Evolutionary conservation across 2,797 vertebrate species (phyloP), one percentile per base, ranked within the genome.

Genomic region (Xyrichtys novacula): DNA sequence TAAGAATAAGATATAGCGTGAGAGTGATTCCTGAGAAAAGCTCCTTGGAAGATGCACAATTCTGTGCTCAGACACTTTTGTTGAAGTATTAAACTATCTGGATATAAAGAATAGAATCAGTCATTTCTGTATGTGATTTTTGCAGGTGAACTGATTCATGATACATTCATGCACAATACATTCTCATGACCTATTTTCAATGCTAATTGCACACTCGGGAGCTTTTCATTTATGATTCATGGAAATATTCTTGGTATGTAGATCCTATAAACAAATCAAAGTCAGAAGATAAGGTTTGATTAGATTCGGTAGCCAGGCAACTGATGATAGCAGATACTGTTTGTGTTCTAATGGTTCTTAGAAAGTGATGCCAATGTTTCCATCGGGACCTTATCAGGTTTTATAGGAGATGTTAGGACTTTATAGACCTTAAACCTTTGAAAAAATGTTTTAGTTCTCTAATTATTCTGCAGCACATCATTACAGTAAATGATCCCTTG

Each of bases 261-360:
- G 52, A 46, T 9, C 23, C 63, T 44, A 63, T 81, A 71, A 85
- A 81, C 29, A 28, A 43, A 47, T 71, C 5, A 23, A 46, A 56
- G 23, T 2, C 2, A 10, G 4, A 3, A 63, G 70, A 88, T 83
- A 52, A 61, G 8, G 44, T 65, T 31, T 58, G 65, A 58, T 76
- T 57, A 80, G 52, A 61, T 76, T 38, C 0, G 22, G 22, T 59
- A 23, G 40, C 36, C 23, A 22, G 14, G 0, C 26, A 53, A 16
- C 52, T 25, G 26, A 9, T 55, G 22, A 46, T 20, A 5, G 26
- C 23, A 34, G 17, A 52, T 52, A 34, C 4, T 46, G 14, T 55
- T 60, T 61, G 53, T 62, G 22, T 61, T 65, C 15, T 48, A 12
- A 8, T 3, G 10, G 23, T 54, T 16, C 1, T 16, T 7, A 55